Evolutionary conservation across 2,888 invertebrate species (phyloP).

Genomic region (Drepana falcataria): DNA sequence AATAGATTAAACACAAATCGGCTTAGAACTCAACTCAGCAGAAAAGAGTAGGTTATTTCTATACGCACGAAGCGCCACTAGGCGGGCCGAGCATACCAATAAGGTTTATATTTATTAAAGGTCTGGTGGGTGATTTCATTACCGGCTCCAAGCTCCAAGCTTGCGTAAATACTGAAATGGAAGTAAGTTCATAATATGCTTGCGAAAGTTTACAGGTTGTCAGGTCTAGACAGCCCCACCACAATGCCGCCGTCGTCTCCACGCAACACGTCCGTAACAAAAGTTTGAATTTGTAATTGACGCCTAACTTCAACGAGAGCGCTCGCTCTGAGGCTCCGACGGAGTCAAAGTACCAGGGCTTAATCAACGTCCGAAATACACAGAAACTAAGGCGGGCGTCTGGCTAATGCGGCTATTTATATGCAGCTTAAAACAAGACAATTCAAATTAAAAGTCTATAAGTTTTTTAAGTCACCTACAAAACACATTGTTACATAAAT

Average conservation of each 20-base stretch:
- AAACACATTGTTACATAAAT: too few relatives aligned
- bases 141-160: constrained; percentile 23
- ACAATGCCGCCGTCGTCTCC: constrained; percentile 14
- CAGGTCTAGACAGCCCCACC: constrained; percentile 41
- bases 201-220: constrained; percentile 40
- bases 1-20: too few relatives aligned
- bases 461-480: too few relatives aligned
- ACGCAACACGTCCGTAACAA: constrained; percentile 19
- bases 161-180: constrained; percentile 26
- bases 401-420: too few relatives aligned
- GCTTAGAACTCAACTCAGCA: neutral
- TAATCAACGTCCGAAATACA: neutral
- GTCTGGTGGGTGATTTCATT: constrained; percentile 5
- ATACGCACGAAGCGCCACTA: neutral
- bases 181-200: constrained; percentile 25
- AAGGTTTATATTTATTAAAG: constrained; percentile 6
- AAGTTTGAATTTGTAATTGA: constrained; percentile 26
- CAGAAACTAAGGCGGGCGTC: neutral
- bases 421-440: too few relatives aligned
- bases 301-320: neutral
- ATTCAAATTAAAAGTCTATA: too few relatives aligned
- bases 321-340: neutral
- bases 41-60: neutral
- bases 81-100: constrained; percentile 1
- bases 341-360: neutral